Evolutionary conservation across 1,140 invertebrate genomes (phyloP).

Genomic region (Macrobrachium rosenbergii): DNA sequence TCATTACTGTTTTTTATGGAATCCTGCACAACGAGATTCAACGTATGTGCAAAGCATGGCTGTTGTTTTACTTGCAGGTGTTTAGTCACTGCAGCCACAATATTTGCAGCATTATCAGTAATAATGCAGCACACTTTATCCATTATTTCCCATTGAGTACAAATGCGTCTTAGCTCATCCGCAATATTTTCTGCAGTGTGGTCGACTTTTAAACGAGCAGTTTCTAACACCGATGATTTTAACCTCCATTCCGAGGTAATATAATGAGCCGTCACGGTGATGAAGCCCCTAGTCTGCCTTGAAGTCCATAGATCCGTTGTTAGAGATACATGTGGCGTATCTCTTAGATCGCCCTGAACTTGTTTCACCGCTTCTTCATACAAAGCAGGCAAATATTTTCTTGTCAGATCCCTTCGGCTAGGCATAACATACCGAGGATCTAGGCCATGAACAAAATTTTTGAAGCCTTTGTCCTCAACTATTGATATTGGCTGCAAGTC

Average conservation of each 20-base stretch:
- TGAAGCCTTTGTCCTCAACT: too few relatives aligned
- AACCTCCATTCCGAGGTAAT: slow-evolving; percentile 3
- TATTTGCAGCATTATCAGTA: slow-evolving; percentile 30
- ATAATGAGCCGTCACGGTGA: slow-evolving; percentile 33
- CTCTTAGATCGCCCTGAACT: too few relatives aligned
- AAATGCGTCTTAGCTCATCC: slow-evolving; percentile 10
- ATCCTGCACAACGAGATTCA: slow-evolving; percentile 29
- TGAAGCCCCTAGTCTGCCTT: slow-evolving; percentile 22
- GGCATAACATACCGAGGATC: too few relatives aligned
- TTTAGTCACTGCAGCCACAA: slow-evolving; percentile 8
- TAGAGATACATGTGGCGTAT: too few relatives aligned
- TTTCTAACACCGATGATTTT: slow-evolving; percentile 15
- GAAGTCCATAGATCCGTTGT: slow-evolving; percentile 28
- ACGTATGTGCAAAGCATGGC: slow-evolving; percentile 35
- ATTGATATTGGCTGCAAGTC: too few relatives aligned
- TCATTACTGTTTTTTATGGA: slow-evolving; percentile 12
- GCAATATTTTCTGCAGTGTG: slow-evolving; percentile 27
- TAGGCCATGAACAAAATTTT: too few relatives aligned
- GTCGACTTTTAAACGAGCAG: not conserved
- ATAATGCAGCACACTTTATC: slow-evolving; percentile 23
- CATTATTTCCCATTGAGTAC: not conserved
- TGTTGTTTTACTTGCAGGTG: not conserved
- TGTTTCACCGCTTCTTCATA: too few relatives aligned
- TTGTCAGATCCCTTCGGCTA: too few relatives aligned
- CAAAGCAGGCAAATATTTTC: too few relatives aligned